A percentile compares a stretch with the other conserved stretches of the same genome.
These are phyloP conservation scores for Bolborhynchus lineola DNA, from an alignment of 2,113 vertebrate genomes.

Conservation along the genomic window DNA sequence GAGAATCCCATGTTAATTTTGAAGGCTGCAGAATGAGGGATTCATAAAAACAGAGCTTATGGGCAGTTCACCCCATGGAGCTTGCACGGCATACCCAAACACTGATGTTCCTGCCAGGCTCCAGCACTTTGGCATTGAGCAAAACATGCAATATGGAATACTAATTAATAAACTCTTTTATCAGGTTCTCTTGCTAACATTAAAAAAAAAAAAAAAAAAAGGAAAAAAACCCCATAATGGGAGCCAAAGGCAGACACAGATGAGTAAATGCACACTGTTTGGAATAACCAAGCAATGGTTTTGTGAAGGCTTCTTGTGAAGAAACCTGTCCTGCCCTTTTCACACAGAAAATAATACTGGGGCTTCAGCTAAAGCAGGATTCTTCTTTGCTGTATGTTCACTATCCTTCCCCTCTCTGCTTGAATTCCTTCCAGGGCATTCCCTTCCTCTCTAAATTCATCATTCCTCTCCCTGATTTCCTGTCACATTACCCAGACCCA, in stretches of 20 bases:
- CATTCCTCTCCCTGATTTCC: background rate
- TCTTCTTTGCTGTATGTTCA: background rate
- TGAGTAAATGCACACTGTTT: background rate
- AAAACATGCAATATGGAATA: background rate
- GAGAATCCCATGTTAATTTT: background rate
- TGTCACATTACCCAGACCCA: background rate
- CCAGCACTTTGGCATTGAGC: background rate
- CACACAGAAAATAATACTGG: background rate
- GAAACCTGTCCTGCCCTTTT: background rate
- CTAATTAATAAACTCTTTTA: background rate
- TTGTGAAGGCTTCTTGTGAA: background rate
- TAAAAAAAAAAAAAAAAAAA: background rate
- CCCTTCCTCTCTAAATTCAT: background rate
- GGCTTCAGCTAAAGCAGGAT: background rate
- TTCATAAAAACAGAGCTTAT: fast-evolving
- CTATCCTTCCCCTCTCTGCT: background rate
- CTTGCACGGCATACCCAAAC: background rate
- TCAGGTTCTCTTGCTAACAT: background rate
- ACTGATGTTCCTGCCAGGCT: background rate
- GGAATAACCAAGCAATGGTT: background rate
- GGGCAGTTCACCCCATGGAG: background rate
- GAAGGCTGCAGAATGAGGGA: background rate
- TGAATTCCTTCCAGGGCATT: background rate
- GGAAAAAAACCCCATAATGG: no score
- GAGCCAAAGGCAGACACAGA: background rate